Evolutionary conservation across 1,140 invertebrate genomes (phyloP), one percentile per base, ranked within the genome.

Genomic region (Chymomyza costata): DNA sequence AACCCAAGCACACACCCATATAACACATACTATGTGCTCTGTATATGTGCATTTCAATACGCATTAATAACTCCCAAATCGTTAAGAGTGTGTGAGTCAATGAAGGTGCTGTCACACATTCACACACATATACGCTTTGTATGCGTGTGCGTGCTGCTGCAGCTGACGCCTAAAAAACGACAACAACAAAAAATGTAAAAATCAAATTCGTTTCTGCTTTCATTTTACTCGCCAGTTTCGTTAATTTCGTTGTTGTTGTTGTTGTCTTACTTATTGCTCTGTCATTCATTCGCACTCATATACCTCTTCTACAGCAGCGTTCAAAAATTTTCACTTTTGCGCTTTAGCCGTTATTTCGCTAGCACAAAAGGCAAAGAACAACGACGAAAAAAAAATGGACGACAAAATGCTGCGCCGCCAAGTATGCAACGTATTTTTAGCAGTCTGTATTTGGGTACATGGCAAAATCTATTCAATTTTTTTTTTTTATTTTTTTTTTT

Each of bases 31-130:
- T 54, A 58, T 54, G 35, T 66, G 59, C 52, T 57, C 68, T 52
- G 17, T 32, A 51, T 46, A 37, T 58, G 62, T 66, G 57, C 57
- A 80, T 76, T 78, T 76, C 71, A 78, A 76, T 76, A 66, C 66
- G 71, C 62, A 76, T 76, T 78, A 78, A 78, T 76, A 78, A 76
- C 71, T 78, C 78, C 73, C 62, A 78, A 78, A 71, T 71, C 62
- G 21, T 25, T 25, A 8, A 5, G 21, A 5, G 21, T 25, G 21
- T 25, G 21, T 25, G 21, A 5, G 21, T 25, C 18, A 48, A 6
- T 50, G 2, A 39, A 11, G 10, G 19, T 15, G 17, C 15, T 38
- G 25, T 32, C 34, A 18, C 43, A 28, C 10, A 2, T 40, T 37
- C 31, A 60, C 51, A 14, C 31, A 60, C 44, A 34, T 48, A 15